Base-by-base conservation (phyloP, 2,888 invertebrate genomes). In the Harmothoe impar region DNA sequence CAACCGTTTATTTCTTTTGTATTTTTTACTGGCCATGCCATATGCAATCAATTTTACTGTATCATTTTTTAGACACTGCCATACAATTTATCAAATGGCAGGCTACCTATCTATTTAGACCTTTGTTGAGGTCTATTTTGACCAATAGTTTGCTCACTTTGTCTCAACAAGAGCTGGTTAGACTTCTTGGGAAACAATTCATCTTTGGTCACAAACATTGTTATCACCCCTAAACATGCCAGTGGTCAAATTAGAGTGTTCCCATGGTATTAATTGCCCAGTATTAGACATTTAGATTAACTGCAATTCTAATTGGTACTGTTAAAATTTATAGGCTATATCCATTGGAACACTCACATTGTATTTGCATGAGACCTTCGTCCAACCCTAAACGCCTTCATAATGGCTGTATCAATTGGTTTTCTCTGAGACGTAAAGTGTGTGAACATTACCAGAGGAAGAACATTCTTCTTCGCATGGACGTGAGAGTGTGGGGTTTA, bases 361-460 rank as follows among this genome's bases (percentile, higher is more conserved):
- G 31, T 72, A 43, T 62, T 62, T n/a, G 72, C 72, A 72, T 72
- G 72, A 72, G 31, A 29, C 43, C 43, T 43, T 25, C 29, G 29
- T 20, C 62, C 62, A 62, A 62, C 62, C 72, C 72, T 29, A 72
- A n/a, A 1, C 5, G 72, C n/a, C 62, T 62, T 62, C n/a, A 62
- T 62, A 62, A n/a, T 5, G 72, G 72, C 72, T 72, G 72, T 3
- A 29, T 72, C 72, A 72, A 72, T 72, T 72, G 72, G 72, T 72
- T 72, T 72, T 72, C n/a, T 72, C 1, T 72, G 72, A 72, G 31
- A 72, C 15, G 25, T 29, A 72, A 29, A 29, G 0, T 72, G 72
- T 29, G 31, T 15, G 72, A 72, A 72, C 72, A 29, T 72, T 5
- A 7, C 62, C n/a, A 1, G 62, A 62, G 62, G n/a, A 72, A 72